Base-by-base conservation (phyloP, 2,888 invertebrate genomes). In the Patella depressa region DNA sequence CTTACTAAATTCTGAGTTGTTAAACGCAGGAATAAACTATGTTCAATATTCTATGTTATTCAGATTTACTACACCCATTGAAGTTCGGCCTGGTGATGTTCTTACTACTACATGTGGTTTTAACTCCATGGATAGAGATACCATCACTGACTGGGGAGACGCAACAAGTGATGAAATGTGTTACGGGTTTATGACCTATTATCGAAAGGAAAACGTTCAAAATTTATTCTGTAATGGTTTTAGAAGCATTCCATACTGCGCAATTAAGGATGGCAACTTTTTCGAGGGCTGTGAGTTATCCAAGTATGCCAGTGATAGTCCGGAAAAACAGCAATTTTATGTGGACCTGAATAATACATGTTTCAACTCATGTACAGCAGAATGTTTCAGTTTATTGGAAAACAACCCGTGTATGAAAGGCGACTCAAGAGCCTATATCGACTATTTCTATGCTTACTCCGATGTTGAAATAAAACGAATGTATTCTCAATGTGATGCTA, bases 121-220 rank as follows among this genome's bases (percentile, higher is more conserved):
- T 80, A 78, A 81, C 15, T 74, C 82, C 53, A 72, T 80, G 0
- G 9, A 34, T 0, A 71, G 73, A 12, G 76, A 79, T 12, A n/a
- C 76, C 4, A 79, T 78, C 2, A 84, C 85, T 12, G 80, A 82
- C 34, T 87, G 77, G 71, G 87, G 86, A 3, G 83, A 85, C 17
- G 86, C 74, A 11, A 85, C 86, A 0, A 80, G 79, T 0, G 85
- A 87, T 45, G 87, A 87, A 72, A 87, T 87, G 87, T 87, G 87
- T 69, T 81, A 79, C 71, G 84, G 83, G 24, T 87, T 84, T 78
- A 72, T 87, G n/a, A 85, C 83, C 12, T 86, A 85, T 74, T 87
- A 84, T 74, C 87, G 86, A 0, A 73, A 79, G 34, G 79, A 80
- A 72, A 80, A 77, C 19, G 59, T 83, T 17, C 55, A 75, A 12